Base-by-base conservation (phyloP, 30 jellyfish, hydroid and myxozoan species). In the Pelagia noctiluca region DNA sequence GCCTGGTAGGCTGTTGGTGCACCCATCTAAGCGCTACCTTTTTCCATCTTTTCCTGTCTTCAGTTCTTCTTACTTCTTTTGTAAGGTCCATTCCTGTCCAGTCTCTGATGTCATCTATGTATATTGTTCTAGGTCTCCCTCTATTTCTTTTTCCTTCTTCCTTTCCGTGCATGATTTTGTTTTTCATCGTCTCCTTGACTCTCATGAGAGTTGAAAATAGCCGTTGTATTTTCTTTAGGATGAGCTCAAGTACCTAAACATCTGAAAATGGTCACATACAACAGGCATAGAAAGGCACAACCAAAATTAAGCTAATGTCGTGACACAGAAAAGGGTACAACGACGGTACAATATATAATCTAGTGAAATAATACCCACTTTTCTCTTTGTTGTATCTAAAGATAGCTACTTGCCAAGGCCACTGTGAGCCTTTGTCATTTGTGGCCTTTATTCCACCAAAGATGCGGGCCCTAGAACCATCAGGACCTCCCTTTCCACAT, bases 341-440 rank as follows among this genome's bases (percentile, higher is more conserved):
- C 16, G n/a, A n/a, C 57, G 16, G 8, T 16, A 42, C 16, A 8
- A 42, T 5, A 5, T 16, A 42, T 42, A 42, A 42, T 42, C 57
- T 42, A 42, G 16, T 42, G 8, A 5, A 42, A 5, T 8, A 5
- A 52, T 52, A 52, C 87, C 34, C 63, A 50, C 87, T 28, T 1
- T 0, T 5, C 18, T 53, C 28, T 50, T 34, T 52, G 34, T 65
- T 47, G 7, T 23, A 47, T 29, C 29, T 29, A 84, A 19, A 84
- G n/a, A 84, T 73, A 5, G 88, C 95, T 11, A 75, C 88, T 73
- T 53, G 79, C 96, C 96, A 86, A 2, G 96, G 96, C 96, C 90
- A 86, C 31, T 25, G 66, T 38, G 30, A 54, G 18, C 67, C 66
- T 12, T 76, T 65, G 0, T 62, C 76, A n/a, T 73, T n/a, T 3